Percentiles rank a stretch among this genome's conserved stretches.
Evolutionary conservation across 2,797 vertebrate species (phyloP).

Genomic region (Enteromius viviparus): DNA sequence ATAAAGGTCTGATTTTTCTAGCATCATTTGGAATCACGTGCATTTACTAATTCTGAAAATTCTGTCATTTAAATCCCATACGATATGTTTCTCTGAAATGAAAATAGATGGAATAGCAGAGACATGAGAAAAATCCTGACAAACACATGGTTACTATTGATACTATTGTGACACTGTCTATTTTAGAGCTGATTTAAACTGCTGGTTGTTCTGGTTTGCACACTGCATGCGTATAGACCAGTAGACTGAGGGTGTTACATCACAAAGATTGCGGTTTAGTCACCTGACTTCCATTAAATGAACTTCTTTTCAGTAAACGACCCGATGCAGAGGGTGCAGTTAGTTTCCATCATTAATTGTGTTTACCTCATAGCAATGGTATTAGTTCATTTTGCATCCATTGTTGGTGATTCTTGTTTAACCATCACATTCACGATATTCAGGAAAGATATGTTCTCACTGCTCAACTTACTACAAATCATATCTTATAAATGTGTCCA

Average conservation of each 20-base stretch:
- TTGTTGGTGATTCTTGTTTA: no score
- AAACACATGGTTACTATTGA: neutral
- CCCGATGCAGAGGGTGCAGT: no score
- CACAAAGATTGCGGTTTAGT: neutral
- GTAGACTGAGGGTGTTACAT: neutral
- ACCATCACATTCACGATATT: no score
- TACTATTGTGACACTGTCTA: no score
- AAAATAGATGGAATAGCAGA: neutral
- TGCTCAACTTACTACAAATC: no score
- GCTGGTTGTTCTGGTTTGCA: neutral
- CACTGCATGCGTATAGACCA: neutral
- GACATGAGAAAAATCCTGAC: no score
- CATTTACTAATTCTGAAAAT: neutral
- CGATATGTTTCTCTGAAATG: neutral
- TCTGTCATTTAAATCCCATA: neutral
- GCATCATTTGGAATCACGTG: neutral
- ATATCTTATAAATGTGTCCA: no score
- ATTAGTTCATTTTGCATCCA: no score
- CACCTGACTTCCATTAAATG: neutral
- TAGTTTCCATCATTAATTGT: no score
- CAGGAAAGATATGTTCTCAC: no score
- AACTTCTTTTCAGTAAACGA: neutral
- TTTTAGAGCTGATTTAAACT: no score
- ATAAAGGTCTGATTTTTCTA: conserved; percentile 30
- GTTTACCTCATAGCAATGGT: no score